Evolutionary conservation across 2,113 vertebrate genomes (phyloP).

Genomic region (Anthoscopus minutus): DNA sequence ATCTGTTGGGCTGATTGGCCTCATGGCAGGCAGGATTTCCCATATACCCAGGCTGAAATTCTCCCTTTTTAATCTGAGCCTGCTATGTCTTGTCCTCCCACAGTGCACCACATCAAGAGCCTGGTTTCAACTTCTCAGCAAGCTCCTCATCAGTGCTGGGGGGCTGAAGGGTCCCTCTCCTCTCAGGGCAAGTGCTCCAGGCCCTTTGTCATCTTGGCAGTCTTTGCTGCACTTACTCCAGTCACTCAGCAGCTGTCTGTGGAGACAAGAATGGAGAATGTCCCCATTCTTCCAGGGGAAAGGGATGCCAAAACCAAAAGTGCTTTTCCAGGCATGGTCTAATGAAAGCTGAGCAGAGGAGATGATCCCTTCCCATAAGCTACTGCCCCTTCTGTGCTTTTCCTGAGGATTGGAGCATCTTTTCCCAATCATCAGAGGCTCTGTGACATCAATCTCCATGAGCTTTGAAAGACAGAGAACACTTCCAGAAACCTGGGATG

Average conservation of each 20-base stretch:
- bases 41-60: background rate
- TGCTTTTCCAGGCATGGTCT: background rate
- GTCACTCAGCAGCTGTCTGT: no score
- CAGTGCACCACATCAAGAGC: background rate
- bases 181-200: background rate
- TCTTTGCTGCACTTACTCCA: background rate
- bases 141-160: background rate
- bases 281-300: background rate
- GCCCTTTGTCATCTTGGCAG: background rate
- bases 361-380: rapidly evolving
- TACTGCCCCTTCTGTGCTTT: background rate
- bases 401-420: background rate
- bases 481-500: background rate
- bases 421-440: background rate
- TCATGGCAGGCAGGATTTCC: background rate
- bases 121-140: background rate
- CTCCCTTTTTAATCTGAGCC: background rate
- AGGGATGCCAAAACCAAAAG: background rate
- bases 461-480: background rate
- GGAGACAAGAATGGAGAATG: no score
- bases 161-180: background rate
- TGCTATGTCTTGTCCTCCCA: background rate
- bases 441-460: background rate
- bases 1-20: background rate
- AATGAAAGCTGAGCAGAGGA: background rate